These are phyloP conservation scores for Drosophila subobscura DNA, from an alignment of 1,140 invertebrate species.

Conservation along the genomic window DNA sequence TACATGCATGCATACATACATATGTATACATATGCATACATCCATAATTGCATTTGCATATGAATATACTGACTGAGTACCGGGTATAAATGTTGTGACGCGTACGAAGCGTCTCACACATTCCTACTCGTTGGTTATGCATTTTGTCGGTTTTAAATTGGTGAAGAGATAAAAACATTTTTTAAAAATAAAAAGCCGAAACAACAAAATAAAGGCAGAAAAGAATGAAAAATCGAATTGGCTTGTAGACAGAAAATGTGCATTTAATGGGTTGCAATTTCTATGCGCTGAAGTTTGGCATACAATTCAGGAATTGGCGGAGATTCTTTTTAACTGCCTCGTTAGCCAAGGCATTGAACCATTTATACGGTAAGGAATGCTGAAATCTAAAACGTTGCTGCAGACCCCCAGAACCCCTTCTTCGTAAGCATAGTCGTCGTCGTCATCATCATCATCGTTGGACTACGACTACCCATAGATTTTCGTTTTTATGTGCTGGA, in stretches of 20 bases:
- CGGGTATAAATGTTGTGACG: no score
- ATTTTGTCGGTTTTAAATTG: constrained; percentile 13
- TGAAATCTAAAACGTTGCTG: constrained; percentile 51
- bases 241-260: constrained; percentile 42
- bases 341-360: constrained; percentile 54
- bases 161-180: background rate
- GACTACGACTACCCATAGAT: constrained; percentile 52
- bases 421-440: background rate
- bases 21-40: no score
- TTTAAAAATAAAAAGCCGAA: background rate
- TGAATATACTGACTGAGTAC: no score
- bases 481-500: constrained; percentile 77
- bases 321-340: constrained; percentile 65
- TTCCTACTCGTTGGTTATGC: background rate
- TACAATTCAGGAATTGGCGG: constrained; percentile 45
- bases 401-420: background rate
- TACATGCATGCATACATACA: no score
- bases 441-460: constrained; percentile 38
- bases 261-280: constrained; percentile 66
- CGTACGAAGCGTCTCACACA: no score
- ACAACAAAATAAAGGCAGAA: background rate
- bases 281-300: constrained; percentile 12
- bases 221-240: constrained; percentile 5
- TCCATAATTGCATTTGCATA: no score
- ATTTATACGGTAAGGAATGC: constrained; percentile 43